phyloP scores from a whole-genome alignment of 2,888 invertebrate species.

The Xylota sylvarum region DNA sequence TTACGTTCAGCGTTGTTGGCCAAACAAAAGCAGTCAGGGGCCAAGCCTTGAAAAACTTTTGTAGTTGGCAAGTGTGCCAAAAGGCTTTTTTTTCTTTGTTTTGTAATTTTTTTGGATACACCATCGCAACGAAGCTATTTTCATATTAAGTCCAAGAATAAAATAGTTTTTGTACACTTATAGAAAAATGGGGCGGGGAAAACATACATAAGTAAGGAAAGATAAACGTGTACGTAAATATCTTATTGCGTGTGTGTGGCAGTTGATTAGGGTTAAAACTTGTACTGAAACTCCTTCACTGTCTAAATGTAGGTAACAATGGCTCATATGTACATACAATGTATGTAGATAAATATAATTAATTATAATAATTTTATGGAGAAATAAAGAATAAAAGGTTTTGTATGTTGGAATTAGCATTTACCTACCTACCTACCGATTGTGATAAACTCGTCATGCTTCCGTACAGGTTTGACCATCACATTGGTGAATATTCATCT shows the following conservation, averaged over 20 bases:
- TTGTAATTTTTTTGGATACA: conserved; percentile 25
- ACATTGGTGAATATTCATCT: not conserved
- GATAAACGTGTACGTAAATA: not conserved
- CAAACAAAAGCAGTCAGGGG: conserved; percentile 63
- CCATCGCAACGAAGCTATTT: conserved; percentile 32
- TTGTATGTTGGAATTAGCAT: conserved; percentile 1
- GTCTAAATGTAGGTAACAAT: not conserved
- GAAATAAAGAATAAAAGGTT: conserved; percentile 24
- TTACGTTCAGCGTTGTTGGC: conserved; percentile 48
- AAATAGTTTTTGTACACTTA: conserved; percentile 43
- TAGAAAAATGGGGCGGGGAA: not conserved
- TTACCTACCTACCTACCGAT: not conserved
- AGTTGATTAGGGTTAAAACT: conserved; percentile 47
- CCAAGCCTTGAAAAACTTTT: conserved; percentile 71
- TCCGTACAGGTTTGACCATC: not conserved
- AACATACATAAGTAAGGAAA: not conserved
- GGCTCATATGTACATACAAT: not conserved
- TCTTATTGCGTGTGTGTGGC: not conserved
- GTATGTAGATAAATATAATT: not conserved
- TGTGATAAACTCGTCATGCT: not conserved
- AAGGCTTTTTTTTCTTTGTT: conserved; percentile 56
- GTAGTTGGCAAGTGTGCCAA: conserved; percentile 73
- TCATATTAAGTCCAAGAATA: conserved; percentile 50
- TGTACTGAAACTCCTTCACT: not conserved
- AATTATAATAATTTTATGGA: conserved; percentile 9